Conservation (phyloP, 1,140 invertebrate species). For the Tenebrio molitor region DNA sequence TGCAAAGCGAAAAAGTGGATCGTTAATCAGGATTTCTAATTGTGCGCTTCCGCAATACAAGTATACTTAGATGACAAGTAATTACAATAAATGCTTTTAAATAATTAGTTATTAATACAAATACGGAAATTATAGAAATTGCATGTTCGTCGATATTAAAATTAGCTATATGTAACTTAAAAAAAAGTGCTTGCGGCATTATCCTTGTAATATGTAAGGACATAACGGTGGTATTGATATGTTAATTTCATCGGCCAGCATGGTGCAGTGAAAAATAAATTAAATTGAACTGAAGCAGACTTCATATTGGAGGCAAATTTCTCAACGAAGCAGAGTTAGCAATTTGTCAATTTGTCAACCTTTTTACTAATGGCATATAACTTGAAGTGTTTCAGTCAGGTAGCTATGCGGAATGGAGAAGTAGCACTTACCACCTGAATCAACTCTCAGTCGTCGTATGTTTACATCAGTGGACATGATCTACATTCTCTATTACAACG, state of each 20-base stretch:
- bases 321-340: neutral
- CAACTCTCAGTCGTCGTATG: conserved; percentile 12
- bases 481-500: conserved; percentile 33
- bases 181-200: neutral
- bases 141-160: conserved; percentile 1
- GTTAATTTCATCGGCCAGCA: conserved; percentile 13
- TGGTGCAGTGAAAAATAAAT: conserved; percentile 18
- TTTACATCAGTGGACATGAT: conserved; percentile 29
- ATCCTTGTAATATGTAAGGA: neutral
- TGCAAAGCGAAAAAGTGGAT: too few relatives aligned
- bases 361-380: conserved; percentile 5
- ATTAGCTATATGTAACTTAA: neutral
- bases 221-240: conserved; percentile 15
- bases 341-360: conserved; percentile 8
- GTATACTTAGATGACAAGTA: too few relatives aligned
- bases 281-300: neutral
- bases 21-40: too few relatives aligned
- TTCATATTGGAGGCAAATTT: neutral
- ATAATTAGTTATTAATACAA: too few relatives aligned
- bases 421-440: conserved; percentile 32
- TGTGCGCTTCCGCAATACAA: too few relatives aligned
- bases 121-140: too few relatives aligned
- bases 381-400: neutral
- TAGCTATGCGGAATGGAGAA: conserved; percentile 2
- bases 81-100: too few relatives aligned